Base-by-base conservation (phyloP, 2,888 invertebrate species). In the Pterostichus madidus region DNA sequence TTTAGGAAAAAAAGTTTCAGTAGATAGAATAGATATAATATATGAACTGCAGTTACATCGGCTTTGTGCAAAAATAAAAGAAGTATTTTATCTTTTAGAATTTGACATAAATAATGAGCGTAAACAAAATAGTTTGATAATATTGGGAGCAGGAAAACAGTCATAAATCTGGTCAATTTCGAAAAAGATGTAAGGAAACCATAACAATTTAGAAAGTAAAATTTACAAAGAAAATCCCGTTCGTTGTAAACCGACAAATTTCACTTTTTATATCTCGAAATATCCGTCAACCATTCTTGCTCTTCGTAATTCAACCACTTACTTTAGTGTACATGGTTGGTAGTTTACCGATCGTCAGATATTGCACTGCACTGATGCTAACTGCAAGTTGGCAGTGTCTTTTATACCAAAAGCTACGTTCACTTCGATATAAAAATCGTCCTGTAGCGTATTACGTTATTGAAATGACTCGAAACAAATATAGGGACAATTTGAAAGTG, bases 391-490 rank as follows among this genome's bases (percentile, higher is more conserved):
- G 15, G 75, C 56, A 61, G 59, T 75, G 81, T 81, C 81, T 81
- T 81, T 81, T 81, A 81, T 81, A 81, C 81, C 46, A 75, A 75
- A 81, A 59, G 44, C 31, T 49, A 81, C 81, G 46, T 81, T 81
- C 81, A 81, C 81, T 75, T 32, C 32, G 31, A 61, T 46, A 49
- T 53, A 81, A 81, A 81, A 75, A 81, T 61, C 31, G 31, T 35
- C 56, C 39, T 53, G 56, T 81, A 81, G 75, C 81, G 81, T 81
- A 81, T 81, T 81, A 75, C 81, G 81, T 81, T 81, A 81, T 81
- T 81, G 56, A 81, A 75, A 73, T 75, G 44, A 75, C 32, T 81
- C 32, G 73, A 13, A 73, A 81, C 59, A 81, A 59, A 75, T 75
- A 61, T 75, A 75, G 49, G 75, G 75, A 44, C 75, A 75, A 61